Conservation (phyloP, 2,797 vertebrate species). For the Eulemur coronatus region DNA sequence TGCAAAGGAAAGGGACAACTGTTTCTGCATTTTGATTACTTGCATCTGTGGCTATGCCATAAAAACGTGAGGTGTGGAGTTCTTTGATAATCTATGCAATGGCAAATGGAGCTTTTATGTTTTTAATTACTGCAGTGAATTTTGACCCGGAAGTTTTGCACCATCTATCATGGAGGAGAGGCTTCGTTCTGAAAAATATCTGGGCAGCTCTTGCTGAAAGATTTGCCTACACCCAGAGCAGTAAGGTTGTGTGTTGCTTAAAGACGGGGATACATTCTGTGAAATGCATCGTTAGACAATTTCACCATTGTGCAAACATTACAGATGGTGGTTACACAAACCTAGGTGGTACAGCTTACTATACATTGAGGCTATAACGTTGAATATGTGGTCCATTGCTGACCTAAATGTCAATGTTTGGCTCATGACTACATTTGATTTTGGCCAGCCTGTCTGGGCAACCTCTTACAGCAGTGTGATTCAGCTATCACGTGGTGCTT, state of each 20-base stretch:
- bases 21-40: background rate
- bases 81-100: background rate
- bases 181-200: background rate
- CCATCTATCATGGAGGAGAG: background rate
- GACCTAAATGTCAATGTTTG: background rate
- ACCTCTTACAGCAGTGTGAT: background rate
- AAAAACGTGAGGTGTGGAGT: background rate
- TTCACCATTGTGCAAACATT: background rate
- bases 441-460: background rate
- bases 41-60: background rate
- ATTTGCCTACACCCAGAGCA: background rate
- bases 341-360: background rate
- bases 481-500: background rate
- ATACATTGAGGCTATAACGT: background rate
- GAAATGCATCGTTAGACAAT: background rate
- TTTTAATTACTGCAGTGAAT: background rate
- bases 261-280: background rate
- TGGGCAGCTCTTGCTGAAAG: background rate
- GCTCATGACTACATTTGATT: background rate
- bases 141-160: background rate
- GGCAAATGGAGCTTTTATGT: rapidly evolving
- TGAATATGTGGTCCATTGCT: background rate
- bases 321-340: background rate
- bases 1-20: background rate
- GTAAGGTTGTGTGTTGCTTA: too few species aligned